Base-by-base conservation (phyloP, 92 coral and sea anemone genomes). In the Porites divaricata region DNA sequence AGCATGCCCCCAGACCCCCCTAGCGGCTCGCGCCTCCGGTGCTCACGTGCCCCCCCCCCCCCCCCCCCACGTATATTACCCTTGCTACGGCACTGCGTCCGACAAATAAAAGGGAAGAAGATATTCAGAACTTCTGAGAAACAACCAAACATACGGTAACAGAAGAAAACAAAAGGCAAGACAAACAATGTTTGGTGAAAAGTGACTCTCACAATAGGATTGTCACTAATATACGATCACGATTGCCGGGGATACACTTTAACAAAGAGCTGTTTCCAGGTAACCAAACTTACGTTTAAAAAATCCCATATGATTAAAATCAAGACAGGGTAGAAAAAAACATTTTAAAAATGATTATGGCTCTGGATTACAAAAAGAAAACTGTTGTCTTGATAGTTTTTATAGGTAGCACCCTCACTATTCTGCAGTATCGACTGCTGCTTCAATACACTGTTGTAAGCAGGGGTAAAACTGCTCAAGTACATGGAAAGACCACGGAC, bases 351-450 rank as follows among this genome's bases (percentile, higher is more conserved):
- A 16, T 28, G 15, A 11, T 16, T 10, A 73, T 23, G 78, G 21
- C 61, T 23, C 8, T 14, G 5, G 52, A 73, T n/a, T 9, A 53
- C 59, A 49, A 73, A 19, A 73, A 22, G 61, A 50, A 54, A 73
- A 4, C 3, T 73, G 59, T n/a, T 25, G 75, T 24, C 8, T 41
- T 54, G 13, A 50, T 1, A 6, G 16, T 72, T n/a, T 50, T 48
- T 51, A 59, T 64, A 35, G 83, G 72, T 61, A 78, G 74, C 20
- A 49, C 61, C 1, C 24, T 78, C 48, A 64, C 66, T 13, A 50
- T 78, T 26, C 22, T 78, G 25, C 73, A 78, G 21, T 13, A 66
- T 13, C 51, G 83, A 74, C 9, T 78, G 3, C 64, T 78, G 45
- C 45, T 5, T 66, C 63, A 65, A 8, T 20, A 9, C 51, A 63